A percentile compares a stretch with the other conserved stretches of the same genome.
These are phyloP conservation scores for Chrysotoxum bicinctum DNA, from an alignment of 2,888 invertebrate species.

Conservation along the genomic window DNA sequence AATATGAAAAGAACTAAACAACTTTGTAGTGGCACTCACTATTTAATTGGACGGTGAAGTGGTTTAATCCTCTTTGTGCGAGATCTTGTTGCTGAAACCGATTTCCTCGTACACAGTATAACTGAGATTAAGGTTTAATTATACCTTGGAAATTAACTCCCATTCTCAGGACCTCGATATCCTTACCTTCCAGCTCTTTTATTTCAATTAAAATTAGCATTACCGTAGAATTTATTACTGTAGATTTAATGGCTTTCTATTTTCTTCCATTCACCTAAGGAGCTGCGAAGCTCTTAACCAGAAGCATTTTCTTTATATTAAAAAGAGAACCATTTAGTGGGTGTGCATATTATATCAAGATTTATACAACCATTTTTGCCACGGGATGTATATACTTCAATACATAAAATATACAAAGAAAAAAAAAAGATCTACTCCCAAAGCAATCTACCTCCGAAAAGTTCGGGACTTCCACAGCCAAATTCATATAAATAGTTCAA, in stretches of 20 bases:
- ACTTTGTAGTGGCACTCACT: constrained; percentile 34
- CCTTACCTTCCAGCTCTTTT: constrained; percentile 50
- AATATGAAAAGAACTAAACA: constrained; percentile 41
- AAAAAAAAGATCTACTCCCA: not conserved
- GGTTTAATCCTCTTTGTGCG: constrained; percentile 50
- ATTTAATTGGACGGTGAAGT: constrained; percentile 48
- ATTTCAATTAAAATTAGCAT: constrained; percentile 68
- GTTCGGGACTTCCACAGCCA: not conserved
- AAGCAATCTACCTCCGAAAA: not conserved
- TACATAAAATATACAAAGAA: not conserved
- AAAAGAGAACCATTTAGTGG: not conserved
- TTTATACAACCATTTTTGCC: not conserved
- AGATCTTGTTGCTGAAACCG: constrained; percentile 39
- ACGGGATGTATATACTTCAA: not conserved
- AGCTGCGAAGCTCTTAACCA: not conserved
- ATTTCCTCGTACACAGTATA: constrained; percentile 37
- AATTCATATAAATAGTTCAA: not conserved
- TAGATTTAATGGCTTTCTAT: constrained; percentile 50
- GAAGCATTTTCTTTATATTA: constrained; percentile 4
- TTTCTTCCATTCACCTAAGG: constrained; percentile 17
- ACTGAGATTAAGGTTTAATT: constrained; percentile 56
- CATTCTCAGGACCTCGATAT: constrained; percentile 39
- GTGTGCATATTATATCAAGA: not conserved
- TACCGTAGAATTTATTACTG: constrained; percentile 52
- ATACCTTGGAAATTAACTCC: constrained; percentile 47